Evolutionary conservation across 1,140 invertebrate species (phyloP).

Genomic region (Chelonus insularis): DNA sequence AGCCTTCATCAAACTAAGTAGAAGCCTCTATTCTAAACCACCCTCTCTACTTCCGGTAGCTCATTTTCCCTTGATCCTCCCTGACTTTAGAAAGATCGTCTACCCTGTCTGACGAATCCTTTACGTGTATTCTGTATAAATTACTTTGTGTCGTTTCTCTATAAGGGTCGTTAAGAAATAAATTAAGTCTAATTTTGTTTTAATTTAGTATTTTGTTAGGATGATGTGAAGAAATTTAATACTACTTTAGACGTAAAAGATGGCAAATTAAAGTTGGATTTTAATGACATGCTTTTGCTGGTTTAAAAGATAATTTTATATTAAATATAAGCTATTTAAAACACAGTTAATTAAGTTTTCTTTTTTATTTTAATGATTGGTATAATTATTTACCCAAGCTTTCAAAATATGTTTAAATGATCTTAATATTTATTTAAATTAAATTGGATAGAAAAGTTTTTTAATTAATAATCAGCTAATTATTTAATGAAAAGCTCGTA

Average conservation of each 20-base stretch:
- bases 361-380: no score
- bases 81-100: not conserved
- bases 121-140: not conserved
- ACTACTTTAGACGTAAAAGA: not conserved
- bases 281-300: not conserved
- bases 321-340: no score
- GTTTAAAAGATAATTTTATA: not conserved
- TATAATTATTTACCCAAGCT: not conserved
- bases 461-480: not conserved
- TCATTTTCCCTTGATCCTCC: not conserved
- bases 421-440: not conserved
- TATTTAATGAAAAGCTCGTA: constrained; percentile 2
- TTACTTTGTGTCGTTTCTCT: no score
- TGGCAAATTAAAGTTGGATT: not conserved
- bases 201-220: not conserved
- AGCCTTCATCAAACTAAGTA: constrained; percentile 32
- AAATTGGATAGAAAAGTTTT: not conserved
- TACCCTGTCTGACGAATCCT: not conserved
- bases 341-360: no score
- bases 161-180: no score
- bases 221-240: not conserved
- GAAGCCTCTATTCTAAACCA: constrained; percentile 8
- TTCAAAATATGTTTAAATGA: no score
- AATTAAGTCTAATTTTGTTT: no score
- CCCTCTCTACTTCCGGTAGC: not conserved